Percentiles rank a stretch among this genome's conserved stretches.
Evolutionary conservation across 2,888 invertebrate species (phyloP).

Genomic region (Drosophila rubida): DNA sequence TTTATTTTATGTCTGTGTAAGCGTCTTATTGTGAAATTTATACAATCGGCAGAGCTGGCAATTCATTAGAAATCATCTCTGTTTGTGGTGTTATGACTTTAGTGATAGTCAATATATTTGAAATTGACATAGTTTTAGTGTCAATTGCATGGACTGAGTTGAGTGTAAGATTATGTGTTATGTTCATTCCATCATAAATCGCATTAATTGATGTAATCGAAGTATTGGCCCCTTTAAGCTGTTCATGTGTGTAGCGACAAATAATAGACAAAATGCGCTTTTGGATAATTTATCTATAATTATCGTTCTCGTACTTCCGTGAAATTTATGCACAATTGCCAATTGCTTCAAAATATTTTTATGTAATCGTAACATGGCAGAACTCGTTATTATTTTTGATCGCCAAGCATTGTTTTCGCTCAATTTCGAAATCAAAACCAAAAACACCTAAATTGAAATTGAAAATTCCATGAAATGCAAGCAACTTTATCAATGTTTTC

Average conservation of each 20-base stretch:
- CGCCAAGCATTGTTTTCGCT: constrained; percentile 24
- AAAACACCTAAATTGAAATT: constrained; percentile 17
- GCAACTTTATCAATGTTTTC: constrained; percentile 40
- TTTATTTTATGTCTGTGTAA: background rate
- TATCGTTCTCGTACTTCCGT: constrained; percentile 11
- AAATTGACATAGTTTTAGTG: background rate
- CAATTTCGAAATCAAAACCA: constrained; percentile 3
- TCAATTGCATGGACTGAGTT: constrained; percentile 17
- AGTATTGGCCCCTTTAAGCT: background rate
- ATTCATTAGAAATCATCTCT: too few species aligned
- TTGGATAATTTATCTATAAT: constrained; percentile 1
- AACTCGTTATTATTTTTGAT: constrained; percentile 39
- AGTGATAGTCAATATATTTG: background rate
- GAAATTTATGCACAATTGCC: constrained; percentile 20
- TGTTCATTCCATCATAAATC: constrained; percentile 8
- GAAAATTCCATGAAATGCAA: constrained; percentile 48
- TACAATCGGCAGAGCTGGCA: too few species aligned
- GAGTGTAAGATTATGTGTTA: background rate
- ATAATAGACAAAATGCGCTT: background rate
- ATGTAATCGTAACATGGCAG: constrained; percentile 18
- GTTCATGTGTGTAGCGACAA: constrained; percentile 27
- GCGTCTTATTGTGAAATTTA: background rate
- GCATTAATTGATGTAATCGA: constrained; percentile 1
- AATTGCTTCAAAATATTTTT: constrained; percentile 39
- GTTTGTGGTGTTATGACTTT: too few species aligned